These are phyloP conservation scores for Naso thynnoides DNA, from an alignment of 2,797 vertebrate species.

Conservation along the genomic window DNA sequence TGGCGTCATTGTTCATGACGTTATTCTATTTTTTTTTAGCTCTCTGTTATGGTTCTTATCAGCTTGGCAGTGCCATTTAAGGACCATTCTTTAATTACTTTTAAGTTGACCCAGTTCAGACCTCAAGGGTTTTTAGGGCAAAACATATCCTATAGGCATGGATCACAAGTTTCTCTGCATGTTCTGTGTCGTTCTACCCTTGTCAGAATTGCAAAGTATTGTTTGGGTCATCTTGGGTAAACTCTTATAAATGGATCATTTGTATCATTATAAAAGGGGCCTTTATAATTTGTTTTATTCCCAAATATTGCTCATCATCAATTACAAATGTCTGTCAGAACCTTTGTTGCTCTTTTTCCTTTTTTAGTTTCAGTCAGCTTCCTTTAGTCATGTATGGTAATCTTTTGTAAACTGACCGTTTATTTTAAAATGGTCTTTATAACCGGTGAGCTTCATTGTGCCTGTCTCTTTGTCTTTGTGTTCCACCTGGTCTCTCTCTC, in stretches of 20 bases:
- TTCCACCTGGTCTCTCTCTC: slow-evolving; percentile 30
- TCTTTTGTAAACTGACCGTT: slow-evolving; percentile 3
- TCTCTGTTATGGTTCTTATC: background rate
- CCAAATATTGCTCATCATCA: background rate
- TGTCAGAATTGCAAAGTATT: slow-evolving; percentile 12
- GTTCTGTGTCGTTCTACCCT: slow-evolving; percentile 19
- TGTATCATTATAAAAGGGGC: slow-evolving; percentile 25
- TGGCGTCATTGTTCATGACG: background rate
- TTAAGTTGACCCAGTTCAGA: background rate
- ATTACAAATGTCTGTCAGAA: background rate
- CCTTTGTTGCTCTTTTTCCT: background rate
- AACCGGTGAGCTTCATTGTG: slow-evolving; percentile 10
- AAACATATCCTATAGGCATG: slow-evolving; percentile 56
- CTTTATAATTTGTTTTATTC: slow-evolving; percentile 24
- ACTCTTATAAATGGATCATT: slow-evolving; percentile 23
- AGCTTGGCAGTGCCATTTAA: background rate
- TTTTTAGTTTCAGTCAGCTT: background rate
- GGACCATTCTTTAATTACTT: slow-evolving; percentile 8
- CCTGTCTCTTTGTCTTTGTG: slow-evolving; percentile 12
- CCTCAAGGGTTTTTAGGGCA: slow-evolving; percentile 1
- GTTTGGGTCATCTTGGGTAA: slow-evolving; percentile 22
- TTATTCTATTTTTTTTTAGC: background rate
- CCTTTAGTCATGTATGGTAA: background rate
- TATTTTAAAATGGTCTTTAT: slow-evolving; percentile 5
- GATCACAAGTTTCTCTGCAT: slow-evolving; percentile 61